Percentiles rank a stretch among this genome's conserved stretches.
phyloP scores from a whole-genome alignment of 2,888 invertebrate species.

The Tetramorium bicarinatum region DNA sequence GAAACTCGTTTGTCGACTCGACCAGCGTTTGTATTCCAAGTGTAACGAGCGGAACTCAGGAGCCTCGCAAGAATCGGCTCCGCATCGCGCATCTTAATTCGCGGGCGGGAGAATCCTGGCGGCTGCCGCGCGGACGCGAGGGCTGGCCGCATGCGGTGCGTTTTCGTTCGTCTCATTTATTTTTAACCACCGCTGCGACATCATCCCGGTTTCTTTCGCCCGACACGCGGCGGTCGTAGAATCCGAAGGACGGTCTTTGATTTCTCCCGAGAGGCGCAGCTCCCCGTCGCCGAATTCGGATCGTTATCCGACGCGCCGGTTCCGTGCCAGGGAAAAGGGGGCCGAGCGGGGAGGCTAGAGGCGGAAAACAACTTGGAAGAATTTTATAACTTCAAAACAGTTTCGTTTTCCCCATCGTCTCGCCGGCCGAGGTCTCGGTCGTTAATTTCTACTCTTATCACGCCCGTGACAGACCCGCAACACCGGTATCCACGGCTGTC shows the following conservation, averaged over 20 bases:
- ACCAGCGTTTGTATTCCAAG: constrained; percentile 74
- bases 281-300: constrained; percentile 25
- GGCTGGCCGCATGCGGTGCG: not conserved
- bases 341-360: too few relatives aligned
- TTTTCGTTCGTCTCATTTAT: constrained; percentile 29
- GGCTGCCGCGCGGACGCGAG: constrained; percentile 10
- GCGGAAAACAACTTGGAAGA: not conserved
- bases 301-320: constrained; percentile 22
- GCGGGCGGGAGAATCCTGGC: constrained; percentile 21
- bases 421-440: not conserved
- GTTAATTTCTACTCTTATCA: constrained; percentile 33
- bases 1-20: constrained; percentile 26
- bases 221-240: constrained; percentile 37
- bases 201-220: constrained; percentile 36
- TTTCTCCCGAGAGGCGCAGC: constrained; percentile 38
- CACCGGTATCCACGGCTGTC: constrained; percentile 14
- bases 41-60: constrained; percentile 71
- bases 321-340: not conserved
- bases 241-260: constrained; percentile 64
- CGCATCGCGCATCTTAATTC: constrained; percentile 80
- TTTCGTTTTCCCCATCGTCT: not conserved
- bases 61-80: constrained; percentile 72
- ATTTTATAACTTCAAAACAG: constrained; percentile 49
- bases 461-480: constrained; percentile 12
- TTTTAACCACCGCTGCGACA: constrained; percentile 38